Evolutionary conservation across 2,888 invertebrate species (phyloP), one percentile per base, ranked within the genome.

Genomic region (Eueremaeus valkanovi): DNA sequence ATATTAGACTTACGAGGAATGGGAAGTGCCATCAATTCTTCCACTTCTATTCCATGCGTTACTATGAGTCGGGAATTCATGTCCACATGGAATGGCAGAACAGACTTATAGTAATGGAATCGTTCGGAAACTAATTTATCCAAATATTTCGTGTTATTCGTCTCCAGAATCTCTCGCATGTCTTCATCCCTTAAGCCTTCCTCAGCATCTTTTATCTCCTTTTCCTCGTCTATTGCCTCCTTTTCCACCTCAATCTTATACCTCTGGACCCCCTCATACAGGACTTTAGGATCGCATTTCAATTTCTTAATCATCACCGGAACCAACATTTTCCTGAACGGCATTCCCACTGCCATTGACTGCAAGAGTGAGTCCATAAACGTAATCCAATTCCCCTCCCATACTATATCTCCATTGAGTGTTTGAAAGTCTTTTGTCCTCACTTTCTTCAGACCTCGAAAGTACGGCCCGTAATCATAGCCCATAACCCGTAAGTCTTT

Each of bases 401-500:
- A 76, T 18, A 16, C 13, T 21, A 77, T 58, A 36, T 75, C 73
- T 18, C 74, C 77, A 16, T 31, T 36, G 3, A 73, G 45, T 16
- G 51, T 91, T 81, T 87, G 86, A 80, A 90, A 88, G 82, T 93
- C 91, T 0, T 49, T 27, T 16, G 33, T 70, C 16, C 18, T 51
- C 16, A 92, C 88, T 36, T 86, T 84, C 21, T 86, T 83, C 80
- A 96, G 91, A 70, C 95, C 95, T 80, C 89, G 88, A 87, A 94
- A 95, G 16, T 88, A 83, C 31, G 92, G 92, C 29, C 85, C 84
- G 82, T 94, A 95, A 83, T 93, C 91, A 84, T 94, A 95, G 0
- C 94, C 94, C 79, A 93, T 87, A 55, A 94, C 86, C 75, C 89
- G 87, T 75, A 95, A 85, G 83, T 93, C 93, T 83, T 93, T 93